phyloP scores from a whole-genome alignment of 2,113 vertebrate genomes.

The Mungos mungo region DNA sequence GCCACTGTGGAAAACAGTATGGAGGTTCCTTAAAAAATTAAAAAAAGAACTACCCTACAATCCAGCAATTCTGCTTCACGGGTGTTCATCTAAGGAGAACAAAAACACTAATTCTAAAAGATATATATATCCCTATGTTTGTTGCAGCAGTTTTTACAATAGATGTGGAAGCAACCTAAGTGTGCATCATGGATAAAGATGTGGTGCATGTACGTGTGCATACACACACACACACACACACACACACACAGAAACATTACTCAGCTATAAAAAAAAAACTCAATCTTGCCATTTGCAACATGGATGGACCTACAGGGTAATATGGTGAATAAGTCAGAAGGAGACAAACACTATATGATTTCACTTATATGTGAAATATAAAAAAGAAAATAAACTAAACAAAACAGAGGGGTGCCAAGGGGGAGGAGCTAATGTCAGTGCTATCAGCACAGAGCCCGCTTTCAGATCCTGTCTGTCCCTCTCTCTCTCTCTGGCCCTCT shows the following conservation, averaged over 20 bases:
- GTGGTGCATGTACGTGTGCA: accelerated
- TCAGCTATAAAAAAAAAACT: background rate
- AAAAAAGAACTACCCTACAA: background rate
- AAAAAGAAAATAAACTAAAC: too few species aligned
- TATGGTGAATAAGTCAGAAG: background rate
- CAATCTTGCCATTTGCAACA: background rate
- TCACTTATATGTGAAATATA: background rate
- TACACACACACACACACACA: background rate
- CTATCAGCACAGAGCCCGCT: too few species aligned
- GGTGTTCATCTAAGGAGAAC: background rate
- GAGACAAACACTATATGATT: background rate
- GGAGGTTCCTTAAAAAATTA: background rate
- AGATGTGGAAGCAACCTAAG: background rate
- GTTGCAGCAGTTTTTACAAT: background rate
- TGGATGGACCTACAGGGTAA: background rate
- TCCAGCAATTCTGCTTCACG: background rate
- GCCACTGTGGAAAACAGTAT: background rate
- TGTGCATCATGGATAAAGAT: background rate
- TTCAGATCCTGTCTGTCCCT: too few species aligned
- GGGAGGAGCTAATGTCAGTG: too few species aligned
- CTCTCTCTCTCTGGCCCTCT: too few species aligned
- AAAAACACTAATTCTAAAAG: background rate
- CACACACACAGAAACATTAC: background rate
- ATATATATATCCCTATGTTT: background rate
- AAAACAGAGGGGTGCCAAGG: too few species aligned